Base-by-base conservation (phyloP, 1,140 invertebrate genomes). In the Nixonia krombeini region DNA sequence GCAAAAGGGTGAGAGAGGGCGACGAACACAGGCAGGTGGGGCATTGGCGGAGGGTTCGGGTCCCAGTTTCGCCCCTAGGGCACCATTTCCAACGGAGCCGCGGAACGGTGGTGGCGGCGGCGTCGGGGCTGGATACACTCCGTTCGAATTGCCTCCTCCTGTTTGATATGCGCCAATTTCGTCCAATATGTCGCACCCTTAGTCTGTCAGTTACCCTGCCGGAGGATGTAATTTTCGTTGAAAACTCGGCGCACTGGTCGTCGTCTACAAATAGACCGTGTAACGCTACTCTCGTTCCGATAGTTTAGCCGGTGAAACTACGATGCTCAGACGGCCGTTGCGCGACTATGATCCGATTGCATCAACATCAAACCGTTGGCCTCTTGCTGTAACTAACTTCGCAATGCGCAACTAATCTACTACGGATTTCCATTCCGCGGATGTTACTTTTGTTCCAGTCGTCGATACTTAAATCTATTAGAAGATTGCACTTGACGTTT, bases 81-180 rank as follows among this genome's bases (percentile, higher is more conserved):
- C 58, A 73, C 70, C 61, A 70, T 75, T 75, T 73, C 64, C 33
- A 62, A 73, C 70, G 62, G 69, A 63, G 73, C 51, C 64, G 47
- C 47, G n/a, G n/a, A n/a, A n/a, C n/a, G n/a, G n/a, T n/a, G n/a
- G n/a, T n/a, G n/a, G n/a, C n/a, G 57, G 8, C 44, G 18, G 44
- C 21, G 53, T 25, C 56, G 52, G 55, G 49, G 53, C 50, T 67
- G 59, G 61, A 65, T 70, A 40, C 58, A 56, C 67, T 76, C 75
- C 75, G 73, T 76, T 75, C 73, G 65, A 78, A 78, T 78, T 75
- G 74, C 69, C 65, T 71, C 63, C 72, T 75, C 65, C 72, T 76
- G 57, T 76, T 75, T 76, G 71, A 76, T 76, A 76, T 76, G 74
- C 76, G 67, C 65, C 76, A 79, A 75, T 79, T 79, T 75, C 59